These are phyloP conservation scores for Aplochiton taeniatus DNA, from an alignment of 2,797 vertebrate species.

Conservation along the genomic window DNA sequence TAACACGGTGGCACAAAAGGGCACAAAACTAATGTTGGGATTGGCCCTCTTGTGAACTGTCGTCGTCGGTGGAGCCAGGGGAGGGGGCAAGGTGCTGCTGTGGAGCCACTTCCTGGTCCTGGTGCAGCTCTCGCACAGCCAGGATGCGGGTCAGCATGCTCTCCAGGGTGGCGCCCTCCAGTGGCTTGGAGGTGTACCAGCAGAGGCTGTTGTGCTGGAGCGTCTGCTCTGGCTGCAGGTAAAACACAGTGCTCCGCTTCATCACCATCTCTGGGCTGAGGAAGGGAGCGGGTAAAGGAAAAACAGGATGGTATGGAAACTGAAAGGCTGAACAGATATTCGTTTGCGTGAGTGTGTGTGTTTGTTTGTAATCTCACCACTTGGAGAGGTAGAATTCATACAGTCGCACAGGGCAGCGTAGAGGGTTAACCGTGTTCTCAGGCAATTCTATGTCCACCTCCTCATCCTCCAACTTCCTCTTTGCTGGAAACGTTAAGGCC, in stretches of 20 bases:
- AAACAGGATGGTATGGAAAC: conserved; percentile 4
- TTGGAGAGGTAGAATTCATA: conserved; percentile 97
- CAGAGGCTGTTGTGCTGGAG: conserved; percentile 84
- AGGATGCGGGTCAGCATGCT: conserved; percentile 94
- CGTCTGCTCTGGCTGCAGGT: conserved; percentile 88
- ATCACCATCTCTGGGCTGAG: conserved; percentile 89
- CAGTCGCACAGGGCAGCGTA: conserved; percentile 91
- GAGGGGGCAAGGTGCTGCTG: conserved; percentile 6
- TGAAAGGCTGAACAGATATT: not conserved
- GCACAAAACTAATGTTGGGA: not conserved
- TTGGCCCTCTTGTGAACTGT: conserved; percentile 48
- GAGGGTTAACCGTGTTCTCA: conserved; percentile 87
- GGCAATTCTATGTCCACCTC: conserved; percentile 83
- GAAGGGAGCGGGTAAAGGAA: not conserved
- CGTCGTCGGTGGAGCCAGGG: conserved; percentile 25
- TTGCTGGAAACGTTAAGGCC: conserved; percentile 60
- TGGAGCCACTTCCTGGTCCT: conserved; percentile 59
- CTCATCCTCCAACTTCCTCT: conserved; percentile 81
- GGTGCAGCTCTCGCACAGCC: conserved; percentile 89
- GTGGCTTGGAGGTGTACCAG: conserved; percentile 89
- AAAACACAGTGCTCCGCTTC: conserved; percentile 87
- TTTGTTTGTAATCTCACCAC: conserved; percentile 78
- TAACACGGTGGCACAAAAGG: conserved; percentile 22
- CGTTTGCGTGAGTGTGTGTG: not conserved
- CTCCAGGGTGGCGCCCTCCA: conserved; percentile 87